Evolutionary conservation across 2,888 invertebrate genomes (phyloP), one percentile per base, ranked within the genome.

Genomic region (Ctena decussata): DNA sequence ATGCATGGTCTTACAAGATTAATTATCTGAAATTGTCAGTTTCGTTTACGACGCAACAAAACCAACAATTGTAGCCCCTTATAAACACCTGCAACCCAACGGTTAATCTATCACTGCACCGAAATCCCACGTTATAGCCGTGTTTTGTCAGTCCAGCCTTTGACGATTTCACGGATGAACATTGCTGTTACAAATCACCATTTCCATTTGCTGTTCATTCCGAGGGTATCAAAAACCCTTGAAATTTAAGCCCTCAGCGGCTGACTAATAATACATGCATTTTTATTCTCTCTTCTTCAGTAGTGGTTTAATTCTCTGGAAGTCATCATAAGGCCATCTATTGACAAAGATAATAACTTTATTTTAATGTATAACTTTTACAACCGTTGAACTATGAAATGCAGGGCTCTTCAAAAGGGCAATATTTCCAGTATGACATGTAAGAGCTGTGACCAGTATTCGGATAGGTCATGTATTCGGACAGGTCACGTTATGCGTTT

Each of bases 131-230:
- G 65, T 65, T 65, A 65, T 65, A 21, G 65, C 35, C 65, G 18
- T 65, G 65, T 65, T 81, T 75, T 81, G 81, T 76, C 60, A 72
- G 41, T 30, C 24, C 24, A n/a, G 12, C 76, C 76, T 81, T 81
- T 84, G 84, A 84, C 80, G 70, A 80, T 80, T 84, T 84, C 77
- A 84, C 77, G 84, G 77, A 39, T 77, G 65, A 77, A 74, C 53
- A 71, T 83, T 46, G 44, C 32, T 46, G 30, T 27, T 71, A 71
- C 70, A 76, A 76, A 74, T 70, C 39, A 75, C 44, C 57, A 46
- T 73, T 65, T 84, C 27, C 60, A 60, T 37, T 71, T 53, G 30
- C 41, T 70, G 35, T 65, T 65, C 32, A 65, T 32, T 35, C 65
- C 21, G 65, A 15, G 65, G 65, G 21, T 65, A 65, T 65, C 65